Evolutionary conservation across 2,113 vertebrate genomes (phyloP).

Genomic region (Gnathonemus echidnorhynchus): DNA sequence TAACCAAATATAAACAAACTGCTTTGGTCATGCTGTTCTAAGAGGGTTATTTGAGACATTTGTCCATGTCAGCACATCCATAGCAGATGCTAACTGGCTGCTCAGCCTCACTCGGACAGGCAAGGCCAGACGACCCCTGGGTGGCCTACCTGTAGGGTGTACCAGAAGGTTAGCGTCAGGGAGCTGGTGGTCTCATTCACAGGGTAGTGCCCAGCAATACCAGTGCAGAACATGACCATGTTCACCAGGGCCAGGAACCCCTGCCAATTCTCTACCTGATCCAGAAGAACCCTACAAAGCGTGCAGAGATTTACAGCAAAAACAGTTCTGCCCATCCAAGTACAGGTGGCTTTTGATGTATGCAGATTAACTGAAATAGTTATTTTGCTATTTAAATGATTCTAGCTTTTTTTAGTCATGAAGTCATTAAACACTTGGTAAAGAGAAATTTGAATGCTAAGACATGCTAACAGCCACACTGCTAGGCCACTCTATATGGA

Average conservation of each 20-base stretch:
- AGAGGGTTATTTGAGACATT: not conserved
- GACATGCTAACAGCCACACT: not conserved
- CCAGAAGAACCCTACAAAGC: conserved; percentile 74
- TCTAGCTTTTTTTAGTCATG: not conserved
- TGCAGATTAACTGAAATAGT: not conserved
- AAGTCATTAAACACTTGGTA: not conserved
- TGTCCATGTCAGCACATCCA: not conserved
- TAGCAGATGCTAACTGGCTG: not conserved
- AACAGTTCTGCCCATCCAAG: not conserved
- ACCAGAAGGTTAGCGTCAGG: conserved; percentile 96
- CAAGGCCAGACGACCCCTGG: not conserved
- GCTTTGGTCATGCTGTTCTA: not conserved
- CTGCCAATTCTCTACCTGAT: conserved; percentile 93
- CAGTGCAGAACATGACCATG: conserved; percentile 97
- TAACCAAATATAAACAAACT: not conserved
- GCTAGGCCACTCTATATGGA: too few relatives aligned
- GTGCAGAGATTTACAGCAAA: not conserved
- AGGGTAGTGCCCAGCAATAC: conserved; percentile 88
- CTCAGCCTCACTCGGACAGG: not conserved
- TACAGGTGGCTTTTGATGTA: not conserved
- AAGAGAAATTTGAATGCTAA: not conserved
- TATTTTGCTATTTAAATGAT: not conserved
- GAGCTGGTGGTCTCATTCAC: conserved; percentile 95
- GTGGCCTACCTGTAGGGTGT: conserved; percentile 77
- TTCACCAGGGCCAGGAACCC: conserved; percentile 89